phyloP scores from a whole-genome alignment of 2,888 invertebrate genomes.

The Litoditis marina region DNA sequence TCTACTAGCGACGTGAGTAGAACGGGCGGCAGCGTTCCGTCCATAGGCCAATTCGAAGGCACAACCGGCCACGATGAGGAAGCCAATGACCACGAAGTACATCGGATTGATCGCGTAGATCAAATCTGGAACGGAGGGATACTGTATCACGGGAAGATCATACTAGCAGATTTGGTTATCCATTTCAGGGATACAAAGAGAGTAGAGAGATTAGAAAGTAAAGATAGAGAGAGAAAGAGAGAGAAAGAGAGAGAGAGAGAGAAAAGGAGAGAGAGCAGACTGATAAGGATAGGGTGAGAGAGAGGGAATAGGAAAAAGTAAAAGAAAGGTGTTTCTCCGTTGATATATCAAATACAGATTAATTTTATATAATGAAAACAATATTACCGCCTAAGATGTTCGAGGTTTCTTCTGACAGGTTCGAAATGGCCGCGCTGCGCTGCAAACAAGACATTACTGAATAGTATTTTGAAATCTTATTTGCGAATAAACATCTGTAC shows the following conservation, averaged over 20 bases:
- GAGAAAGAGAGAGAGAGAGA: no score
- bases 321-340: no score
- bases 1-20: conserved; percentile 17
- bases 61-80: conserved; percentile 25
- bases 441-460: not conserved
- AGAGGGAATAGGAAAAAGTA: no score
- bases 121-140: conserved; percentile 15
- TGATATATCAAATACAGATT: no score
- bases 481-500: no score
- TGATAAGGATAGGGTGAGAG: no score
- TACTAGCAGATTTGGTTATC: not conserved
- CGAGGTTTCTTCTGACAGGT: conserved; percentile 16
- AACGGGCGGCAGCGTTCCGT: conserved; percentile 18
- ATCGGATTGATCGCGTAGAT: conserved; percentile 25
- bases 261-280: no score
- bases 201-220: not conserved
- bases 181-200: not conserved
- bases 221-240: not conserved
- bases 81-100: conserved; percentile 24
- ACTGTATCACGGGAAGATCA: not conserved
- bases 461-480: no score
- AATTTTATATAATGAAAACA: no score
- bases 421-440: conserved; percentile 15
- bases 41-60: conserved; percentile 29
- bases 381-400: conserved; percentile 16